Evolutionary conservation across 2,113 vertebrate genomes (phyloP).

Genomic region (Xiphophorus hellerii): DNA sequence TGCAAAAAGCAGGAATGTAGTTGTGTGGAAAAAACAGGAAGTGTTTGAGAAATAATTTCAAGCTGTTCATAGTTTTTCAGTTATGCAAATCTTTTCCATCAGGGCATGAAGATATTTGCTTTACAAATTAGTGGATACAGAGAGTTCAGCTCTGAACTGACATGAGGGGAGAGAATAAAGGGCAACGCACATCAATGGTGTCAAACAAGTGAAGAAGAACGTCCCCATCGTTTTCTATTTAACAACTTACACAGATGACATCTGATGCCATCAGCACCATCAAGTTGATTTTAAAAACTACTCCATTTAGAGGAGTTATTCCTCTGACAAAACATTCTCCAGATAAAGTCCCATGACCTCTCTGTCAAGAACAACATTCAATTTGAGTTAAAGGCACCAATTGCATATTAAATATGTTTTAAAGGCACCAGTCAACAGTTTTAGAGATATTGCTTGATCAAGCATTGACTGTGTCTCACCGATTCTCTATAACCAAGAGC

Average conservation of each 20-base stretch:
- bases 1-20: not conserved
- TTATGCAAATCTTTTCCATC: not conserved
- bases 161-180: not conserved
- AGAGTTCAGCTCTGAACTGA: not conserved
- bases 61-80: not conserved
- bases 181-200: not conserved
- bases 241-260: not conserved
- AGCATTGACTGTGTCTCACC: not conserved
- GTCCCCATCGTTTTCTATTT: not conserved
- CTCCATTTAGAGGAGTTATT: not conserved
- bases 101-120: not conserved
- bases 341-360: not conserved
- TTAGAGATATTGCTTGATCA: not conserved
- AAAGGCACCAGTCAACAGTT: not conserved
- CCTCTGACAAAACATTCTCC: not conserved
- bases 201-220: not conserved
- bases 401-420: not conserved
- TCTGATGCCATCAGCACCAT: not conserved
- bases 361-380: not conserved
- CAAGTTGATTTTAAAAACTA: not conserved
- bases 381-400: not conserved
- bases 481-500: not conserved
- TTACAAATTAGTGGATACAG: not conserved
- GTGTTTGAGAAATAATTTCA: not conserved
- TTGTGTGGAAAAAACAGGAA: not conserved